Base-by-base conservation (phyloP, 2,888 invertebrate genomes). In the Periphyllus acericola region DNA sequence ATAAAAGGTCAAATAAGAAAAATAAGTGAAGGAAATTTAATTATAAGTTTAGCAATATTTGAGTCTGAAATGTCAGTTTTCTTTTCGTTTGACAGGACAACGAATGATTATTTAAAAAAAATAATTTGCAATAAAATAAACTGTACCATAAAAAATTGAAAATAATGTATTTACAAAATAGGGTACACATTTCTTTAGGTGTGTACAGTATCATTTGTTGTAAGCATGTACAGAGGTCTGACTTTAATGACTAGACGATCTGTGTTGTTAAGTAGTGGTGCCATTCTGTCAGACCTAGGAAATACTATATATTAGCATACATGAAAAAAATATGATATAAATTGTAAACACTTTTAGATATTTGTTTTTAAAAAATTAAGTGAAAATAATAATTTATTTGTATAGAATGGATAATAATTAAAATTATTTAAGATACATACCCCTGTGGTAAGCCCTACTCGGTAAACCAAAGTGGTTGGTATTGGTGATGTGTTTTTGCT, bases 401-500 rank as follows among this genome's bases (percentile, higher is more conserved):
- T 25, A 60, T 60, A 76, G 3, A 78, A 66, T 46, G 21, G 19
- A 71, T 32, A 46, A 32, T 21, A 80, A 68, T 3, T 66, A 34
- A 52, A 1, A 55, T n/a, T 36, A 46, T 14, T 19, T 34, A 72
- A 40, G 68, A 40, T 5, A 60, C 60, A 25, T 74, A 87, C 87
- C 87, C 19, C 87, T 81, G 81, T 81, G 36, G 74, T 81, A 87
- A 80, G 52, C 60, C 87, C 87, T 87, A 95, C 92, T 95, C 95
- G 89, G 95, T 94, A 92, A 95, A 96, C 95, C 96, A 96, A 90
- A 96, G 93, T 91, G 95, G 94, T 90, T 94, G 93, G 90, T 93
- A 93, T 90, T 95, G 90, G 90, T 93, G 93, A 90, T 93, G 95
- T 89, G 94, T 93, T 91, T 95, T 95, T 89, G 94, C 94, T 66